phyloP scores from a whole-genome alignment of 1,140 invertebrate species.

The Caenorhabditis tropicalis region DNA sequence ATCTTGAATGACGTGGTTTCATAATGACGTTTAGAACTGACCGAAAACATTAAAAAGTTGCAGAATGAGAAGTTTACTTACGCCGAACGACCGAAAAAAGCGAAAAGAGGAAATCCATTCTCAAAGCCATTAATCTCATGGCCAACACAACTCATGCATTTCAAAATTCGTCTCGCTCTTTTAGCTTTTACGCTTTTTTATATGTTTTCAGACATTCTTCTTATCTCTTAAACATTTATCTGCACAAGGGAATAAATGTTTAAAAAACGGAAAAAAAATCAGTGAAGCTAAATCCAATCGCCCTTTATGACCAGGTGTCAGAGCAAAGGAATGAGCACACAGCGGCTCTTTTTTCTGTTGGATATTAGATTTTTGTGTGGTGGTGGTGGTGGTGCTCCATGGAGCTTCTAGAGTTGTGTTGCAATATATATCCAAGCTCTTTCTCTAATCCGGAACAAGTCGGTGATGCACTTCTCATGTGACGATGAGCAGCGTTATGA shows the following conservation, averaged over 20 bases:
- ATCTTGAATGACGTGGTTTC: background rate
- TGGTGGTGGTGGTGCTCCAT: constrained; percentile 17
- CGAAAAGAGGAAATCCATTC: constrained; percentile 19
- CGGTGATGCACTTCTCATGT: constrained; percentile 44
- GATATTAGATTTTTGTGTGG: constrained; percentile 37
- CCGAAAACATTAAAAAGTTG: background rate
- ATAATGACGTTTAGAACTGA: background rate
- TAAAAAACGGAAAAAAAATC: background rate
- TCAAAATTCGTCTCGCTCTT: constrained; percentile 40
- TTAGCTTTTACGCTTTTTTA: constrained; percentile 26
- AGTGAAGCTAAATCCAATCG: constrained; percentile 13
- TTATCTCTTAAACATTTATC: constrained; percentile 8
- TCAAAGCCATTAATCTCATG: constrained; percentile 36
- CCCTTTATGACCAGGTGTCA: constrained; percentile 32
- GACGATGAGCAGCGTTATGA: background rate
- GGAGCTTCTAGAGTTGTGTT: constrained; percentile 33
- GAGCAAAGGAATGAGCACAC: background rate
- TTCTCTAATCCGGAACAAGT: constrained; percentile 43
- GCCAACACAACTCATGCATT: constrained; percentile 43
- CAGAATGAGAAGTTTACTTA: background rate
- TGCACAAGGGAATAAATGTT: background rate
- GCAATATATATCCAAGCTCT: constrained; percentile 41
- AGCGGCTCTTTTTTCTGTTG: constrained; percentile 24
- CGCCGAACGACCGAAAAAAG: constrained; percentile 7
- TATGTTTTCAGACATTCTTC: constrained; percentile 20